Evolutionary conservation across 1,140 invertebrate genomes (phyloP).

Genomic region (Micrasema longulum): DNA sequence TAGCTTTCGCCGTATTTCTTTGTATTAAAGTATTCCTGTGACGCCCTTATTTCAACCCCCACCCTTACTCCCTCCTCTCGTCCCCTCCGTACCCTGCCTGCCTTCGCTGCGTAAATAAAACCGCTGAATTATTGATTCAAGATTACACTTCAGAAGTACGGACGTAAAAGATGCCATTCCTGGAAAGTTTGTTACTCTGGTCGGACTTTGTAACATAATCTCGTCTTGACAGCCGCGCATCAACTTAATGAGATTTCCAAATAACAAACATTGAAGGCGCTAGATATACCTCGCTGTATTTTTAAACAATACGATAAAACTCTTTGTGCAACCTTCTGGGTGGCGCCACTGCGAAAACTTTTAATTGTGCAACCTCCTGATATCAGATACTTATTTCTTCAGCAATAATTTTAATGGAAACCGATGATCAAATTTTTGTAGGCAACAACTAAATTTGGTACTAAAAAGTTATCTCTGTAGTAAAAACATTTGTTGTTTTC

Average conservation of each 20-base stretch:
- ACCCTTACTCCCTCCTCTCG: not conserved
- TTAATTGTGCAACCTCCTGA: too few species aligned
- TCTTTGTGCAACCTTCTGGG: too few species aligned
- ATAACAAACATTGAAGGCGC: slow-evolving; percentile 17
- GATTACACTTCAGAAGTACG: slow-evolving; percentile 43
- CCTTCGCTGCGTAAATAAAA: slow-evolving; percentile 50
- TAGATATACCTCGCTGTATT: too few species aligned
- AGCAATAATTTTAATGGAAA: too few species aligned
- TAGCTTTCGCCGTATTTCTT: not conserved
- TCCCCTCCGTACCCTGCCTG: not conserved
- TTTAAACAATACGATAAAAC: too few species aligned
- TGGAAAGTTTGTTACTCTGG: slow-evolving; percentile 22
- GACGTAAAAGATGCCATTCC: slow-evolving; percentile 40
- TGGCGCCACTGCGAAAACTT: too few species aligned
- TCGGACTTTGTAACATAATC: slow-evolving; percentile 20
- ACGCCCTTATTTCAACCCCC: slow-evolving; percentile 3
- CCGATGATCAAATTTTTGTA: too few species aligned
- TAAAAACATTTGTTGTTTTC: too few species aligned
- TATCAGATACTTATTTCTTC: too few species aligned
- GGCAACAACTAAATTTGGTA: too few species aligned
- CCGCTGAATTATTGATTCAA: slow-evolving; percentile 55
- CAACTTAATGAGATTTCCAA: slow-evolving; percentile 40
- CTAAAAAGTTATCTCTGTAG: too few species aligned
- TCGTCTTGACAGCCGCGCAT: slow-evolving; percentile 42
- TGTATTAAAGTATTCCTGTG: slow-evolving; percentile 20